phyloP scores from a whole-genome alignment of 2,113 vertebrate genomes.

The Mesitornis unicolor region DNA sequence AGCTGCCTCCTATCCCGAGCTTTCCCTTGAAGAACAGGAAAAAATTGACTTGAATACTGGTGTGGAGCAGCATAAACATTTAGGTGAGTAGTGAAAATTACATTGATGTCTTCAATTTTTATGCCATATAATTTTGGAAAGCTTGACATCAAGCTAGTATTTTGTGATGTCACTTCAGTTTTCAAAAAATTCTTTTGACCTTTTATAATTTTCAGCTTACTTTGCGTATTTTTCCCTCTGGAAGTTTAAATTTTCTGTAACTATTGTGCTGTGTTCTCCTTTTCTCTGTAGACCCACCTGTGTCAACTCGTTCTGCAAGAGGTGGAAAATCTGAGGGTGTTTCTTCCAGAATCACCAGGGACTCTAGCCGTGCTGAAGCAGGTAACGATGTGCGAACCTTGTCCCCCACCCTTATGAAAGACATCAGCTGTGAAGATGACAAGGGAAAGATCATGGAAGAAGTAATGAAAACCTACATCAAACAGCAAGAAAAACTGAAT shows the following conservation, averaged over 20 bases:
- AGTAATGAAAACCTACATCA: conserved; percentile 93
- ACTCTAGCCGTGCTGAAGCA: conserved; percentile 71
- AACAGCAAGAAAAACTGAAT: conserved; percentile 93
- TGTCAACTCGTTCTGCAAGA: conserved; percentile 69
- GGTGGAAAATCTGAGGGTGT: conserved; percentile 77
- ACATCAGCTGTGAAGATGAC: conserved; percentile 85
- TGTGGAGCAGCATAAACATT: conserved; percentile 47
- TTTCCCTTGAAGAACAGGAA: conserved; percentile 78
- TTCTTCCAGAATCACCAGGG: conserved; percentile 58
- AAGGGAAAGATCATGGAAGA: conserved; percentile 96
- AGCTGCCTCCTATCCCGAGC: conserved; percentile 73
- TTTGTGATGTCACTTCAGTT: background rate
- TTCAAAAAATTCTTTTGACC: background rate
- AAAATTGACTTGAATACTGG: conserved; percentile 75
- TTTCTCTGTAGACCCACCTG: conserved; percentile 71
- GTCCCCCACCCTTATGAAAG: conserved; percentile 75
- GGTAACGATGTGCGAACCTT: conserved; percentile 63
- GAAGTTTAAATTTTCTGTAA: background rate
- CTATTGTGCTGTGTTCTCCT: background rate
- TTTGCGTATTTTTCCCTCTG: background rate
- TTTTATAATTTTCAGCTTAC: background rate
- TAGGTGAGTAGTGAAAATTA: conserved; percentile 66
- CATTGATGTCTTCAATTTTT: background rate
- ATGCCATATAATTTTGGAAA: background rate
- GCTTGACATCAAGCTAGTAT: background rate